A percentile compares a stretch with the other conserved stretches of the same genome.
These are phyloP conservation scores for Eira barbara DNA, from an alignment of 2,113 vertebrate genomes.

Conservation along the genomic window DNA sequence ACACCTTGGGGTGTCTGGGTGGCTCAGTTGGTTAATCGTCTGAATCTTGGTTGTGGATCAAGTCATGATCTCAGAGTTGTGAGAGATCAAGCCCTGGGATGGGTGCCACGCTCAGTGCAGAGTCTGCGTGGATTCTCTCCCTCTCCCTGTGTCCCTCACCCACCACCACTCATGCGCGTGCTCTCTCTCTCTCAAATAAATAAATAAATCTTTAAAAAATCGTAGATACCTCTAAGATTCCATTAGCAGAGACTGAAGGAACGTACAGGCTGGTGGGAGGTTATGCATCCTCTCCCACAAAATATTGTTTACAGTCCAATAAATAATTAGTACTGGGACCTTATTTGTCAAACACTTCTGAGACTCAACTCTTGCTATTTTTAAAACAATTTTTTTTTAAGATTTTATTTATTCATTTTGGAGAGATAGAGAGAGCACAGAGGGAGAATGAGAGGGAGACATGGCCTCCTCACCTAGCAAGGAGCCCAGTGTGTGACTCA, in stretches of 20 bases:
- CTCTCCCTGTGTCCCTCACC: too few species aligned
- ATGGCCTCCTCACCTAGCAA: neutral
- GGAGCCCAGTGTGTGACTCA: neutral
- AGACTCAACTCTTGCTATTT: neutral
- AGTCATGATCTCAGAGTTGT: too few species aligned
- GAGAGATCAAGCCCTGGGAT: too few species aligned
- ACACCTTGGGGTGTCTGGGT: neutral
- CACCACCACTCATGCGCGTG: too few species aligned
- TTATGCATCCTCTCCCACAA: neutral
- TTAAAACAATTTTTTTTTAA: neutral
- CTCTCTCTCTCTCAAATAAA: too few species aligned
- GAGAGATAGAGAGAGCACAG: neutral
- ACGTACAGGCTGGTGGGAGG: neutral
- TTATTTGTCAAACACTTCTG: neutral
- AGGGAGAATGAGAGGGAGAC: neutral
- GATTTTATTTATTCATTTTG: neutral
- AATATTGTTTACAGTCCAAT: neutral
- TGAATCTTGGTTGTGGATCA: too few species aligned
- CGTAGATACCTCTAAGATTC: neutral
- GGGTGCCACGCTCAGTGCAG: too few species aligned
- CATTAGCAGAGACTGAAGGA: neutral
- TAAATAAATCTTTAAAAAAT: too few species aligned
- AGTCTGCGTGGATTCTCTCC: too few species aligned
- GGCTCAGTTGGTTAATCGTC: too few species aligned
- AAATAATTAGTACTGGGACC: neutral